Percentiles rank a stretch among this genome's conserved stretches.
These are phyloP conservation scores for Pycnomerus fuliginosus DNA, from an alignment of 2,888 invertebrate genomes.

Conservation along the genomic window DNA sequence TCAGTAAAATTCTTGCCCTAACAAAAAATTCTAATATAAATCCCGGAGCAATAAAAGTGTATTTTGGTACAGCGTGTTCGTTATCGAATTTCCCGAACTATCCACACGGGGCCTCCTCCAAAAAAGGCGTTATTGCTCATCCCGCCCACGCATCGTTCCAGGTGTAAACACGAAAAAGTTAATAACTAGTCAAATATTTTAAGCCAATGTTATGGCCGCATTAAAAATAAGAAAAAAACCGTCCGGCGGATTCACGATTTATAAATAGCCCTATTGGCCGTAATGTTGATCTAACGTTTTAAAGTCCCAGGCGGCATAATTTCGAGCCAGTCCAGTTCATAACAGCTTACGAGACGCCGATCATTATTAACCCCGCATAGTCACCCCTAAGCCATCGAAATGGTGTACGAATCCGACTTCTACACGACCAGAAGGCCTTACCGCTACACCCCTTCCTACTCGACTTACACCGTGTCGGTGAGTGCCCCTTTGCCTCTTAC, in stretches of 20 bases:
- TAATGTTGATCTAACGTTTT: constrained; percentile 29
- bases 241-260: constrained; percentile 14
- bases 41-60: no score
- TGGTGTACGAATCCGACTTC: constrained; percentile 93
- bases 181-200: no score
- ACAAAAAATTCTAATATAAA: no score
- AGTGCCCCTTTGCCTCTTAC: constrained; percentile 49
- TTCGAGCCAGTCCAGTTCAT: constrained; percentile 43
- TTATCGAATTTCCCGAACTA: no score
- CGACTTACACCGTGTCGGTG: constrained; percentile 80
- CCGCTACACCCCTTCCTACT: constrained; percentile 66
- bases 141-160: no score
- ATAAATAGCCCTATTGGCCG: constrained; percentile 9
- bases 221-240: constrained; percentile 11
- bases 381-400: constrained; percentile 46
- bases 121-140: no score
- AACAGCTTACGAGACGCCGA: constrained; percentile 45
- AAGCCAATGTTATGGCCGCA: not conserved
- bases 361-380: constrained; percentile 37
- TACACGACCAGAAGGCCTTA: constrained; percentile 86
- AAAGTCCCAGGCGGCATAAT: constrained; percentile 39
- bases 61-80: no score
- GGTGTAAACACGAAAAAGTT: no score
- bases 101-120: no score
- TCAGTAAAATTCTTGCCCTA: no score